phyloP scores from a whole-genome alignment of 2,797 vertebrate genomes.

The Pantherophis alleghaniensis region DNA sequence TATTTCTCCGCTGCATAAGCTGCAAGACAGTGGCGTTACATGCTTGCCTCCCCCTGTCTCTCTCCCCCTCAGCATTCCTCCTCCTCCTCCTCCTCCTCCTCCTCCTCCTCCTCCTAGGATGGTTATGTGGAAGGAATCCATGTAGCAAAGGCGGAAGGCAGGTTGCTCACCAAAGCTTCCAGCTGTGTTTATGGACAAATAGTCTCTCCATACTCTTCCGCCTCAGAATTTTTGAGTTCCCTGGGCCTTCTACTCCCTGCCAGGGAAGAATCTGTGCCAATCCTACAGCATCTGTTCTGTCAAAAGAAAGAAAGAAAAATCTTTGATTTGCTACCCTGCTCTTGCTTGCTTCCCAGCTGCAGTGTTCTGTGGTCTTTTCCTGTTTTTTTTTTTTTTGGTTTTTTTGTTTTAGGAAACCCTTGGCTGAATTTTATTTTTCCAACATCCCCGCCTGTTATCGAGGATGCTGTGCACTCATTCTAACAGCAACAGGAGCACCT shows the following conservation, averaged over 20 bases:
- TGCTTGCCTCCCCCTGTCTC: conserved; percentile 58
- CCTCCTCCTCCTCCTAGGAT: conserved; percentile 39
- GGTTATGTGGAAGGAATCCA: conserved; percentile 56
- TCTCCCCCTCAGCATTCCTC: background rate
- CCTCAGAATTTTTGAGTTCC: conserved; percentile 62
- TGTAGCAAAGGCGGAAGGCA: conserved; percentile 60
- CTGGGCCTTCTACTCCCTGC: conserved; percentile 62
- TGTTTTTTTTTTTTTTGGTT: conserved; percentile 33
- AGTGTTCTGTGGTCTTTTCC: conserved; percentile 48
- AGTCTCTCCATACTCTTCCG: conserved; percentile 70
- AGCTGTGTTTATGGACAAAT: conserved; percentile 75
- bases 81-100: background rate
- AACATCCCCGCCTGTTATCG: conserved; percentile 48
- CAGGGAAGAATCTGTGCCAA: conserved; percentile 71
- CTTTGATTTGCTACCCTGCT: conserved; percentile 72
- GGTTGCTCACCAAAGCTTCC: conserved; percentile 65
- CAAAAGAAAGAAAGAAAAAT: conserved; percentile 47
- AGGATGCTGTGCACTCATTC: conserved; percentile 13
- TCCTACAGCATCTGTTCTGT: conserved; percentile 76
- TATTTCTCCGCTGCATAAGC: conserved; percentile 76
- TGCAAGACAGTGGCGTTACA: conserved; percentile 49
- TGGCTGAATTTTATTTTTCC: conserved; percentile 59
- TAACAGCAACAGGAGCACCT: background rate
- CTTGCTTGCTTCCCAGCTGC: conserved; percentile 71
- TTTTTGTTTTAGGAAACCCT: conserved; percentile 35